Percentiles rank a stretch among this genome's conserved stretches.
These are phyloP conservation scores for Noctua janthina DNA, from an alignment of 2,888 invertebrate species.

Conservation along the genomic window DNA sequence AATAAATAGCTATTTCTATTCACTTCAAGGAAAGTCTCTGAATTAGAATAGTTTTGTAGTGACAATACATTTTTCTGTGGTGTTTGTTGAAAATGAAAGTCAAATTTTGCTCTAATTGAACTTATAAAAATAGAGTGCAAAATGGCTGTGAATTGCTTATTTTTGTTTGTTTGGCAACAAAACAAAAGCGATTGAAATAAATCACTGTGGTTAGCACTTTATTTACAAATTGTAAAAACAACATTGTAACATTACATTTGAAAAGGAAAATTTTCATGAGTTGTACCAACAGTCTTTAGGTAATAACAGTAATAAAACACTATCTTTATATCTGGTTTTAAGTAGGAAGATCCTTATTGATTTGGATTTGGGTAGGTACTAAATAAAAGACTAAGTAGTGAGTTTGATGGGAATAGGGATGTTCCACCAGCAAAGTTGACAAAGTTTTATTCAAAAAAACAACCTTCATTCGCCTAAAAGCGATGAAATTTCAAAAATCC, in stretches of 20 bases:
- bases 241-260: neutral
- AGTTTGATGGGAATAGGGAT: neutral
- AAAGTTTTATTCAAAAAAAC: neutral
- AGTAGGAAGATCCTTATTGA: neutral
- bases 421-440: neutral
- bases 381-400: neutral
- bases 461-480: neutral
- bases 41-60: neutral
- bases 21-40: neutral
- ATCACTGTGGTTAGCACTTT: neutral
- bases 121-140: conserved; percentile 19
- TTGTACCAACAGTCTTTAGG: neutral
- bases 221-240: conserved; percentile 8
- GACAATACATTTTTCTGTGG: conserved; percentile 8
- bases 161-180: conserved; percentile 37
- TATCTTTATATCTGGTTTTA: neutral
- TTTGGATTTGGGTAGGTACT: neutral
- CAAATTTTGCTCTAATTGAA: conserved; percentile 11
- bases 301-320: neutral
- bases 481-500: neutral
- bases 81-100: conserved; percentile 21
- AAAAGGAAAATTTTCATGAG: neutral
- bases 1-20: conserved; percentile 5
- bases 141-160: conserved; percentile 12
- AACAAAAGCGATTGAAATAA: conserved; percentile 23